Evolutionary conservation across 2,888 invertebrate species (phyloP), one percentile per base, ranked within the genome.

Genomic region (Operophtera brumata): DNA sequence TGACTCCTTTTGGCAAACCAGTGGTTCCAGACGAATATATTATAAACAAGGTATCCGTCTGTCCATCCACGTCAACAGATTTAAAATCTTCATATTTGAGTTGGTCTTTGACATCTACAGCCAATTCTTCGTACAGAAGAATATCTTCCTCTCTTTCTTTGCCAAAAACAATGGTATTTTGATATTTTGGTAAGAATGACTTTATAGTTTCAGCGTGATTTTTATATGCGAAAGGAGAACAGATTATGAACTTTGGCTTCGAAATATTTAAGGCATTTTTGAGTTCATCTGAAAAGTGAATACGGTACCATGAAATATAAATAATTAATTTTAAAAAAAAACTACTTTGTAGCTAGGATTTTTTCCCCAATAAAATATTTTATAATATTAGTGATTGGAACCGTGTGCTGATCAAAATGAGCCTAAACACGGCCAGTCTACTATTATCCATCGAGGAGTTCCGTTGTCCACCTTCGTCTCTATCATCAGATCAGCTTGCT

Each of bases 21-120:
- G 87, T 87, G 0, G 88, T 88, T 0, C 88, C 88, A 1, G 87
- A 88, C 0, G 88, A 88, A 53, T 86, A 87, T 25, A 86, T 40
- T 11, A 88, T 71, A 8, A 83, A 67, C 7, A 75, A 34, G 0
- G 76, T 67, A 25, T 87, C 87, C 0, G 47, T 64, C 32, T 79
- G 76, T 0, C 83, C 83, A 1, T 67, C 41, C 0, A 84, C 80
- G 6, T 81, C 80, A 0, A 69, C 76, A 0, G 71, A 61, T 2
- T 59, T 34, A 34, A 86, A 86, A 0, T 80, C 72, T 0, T 81
- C 77, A 47, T 62, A 78, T 2, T 58, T 62, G 0, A 83, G 72
- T 54, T 80, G 69, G 11, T 62, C 20, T 11, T 20, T 59, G 1
- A 65, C 63, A 35, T 69, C 62, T 9, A 70, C 54, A 2, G 72